These are phyloP conservation scores for Ictidomys tridecemlineatus DNA, from an alignment of 2,113 vertebrate genomes.

Conservation along the genomic window DNA sequence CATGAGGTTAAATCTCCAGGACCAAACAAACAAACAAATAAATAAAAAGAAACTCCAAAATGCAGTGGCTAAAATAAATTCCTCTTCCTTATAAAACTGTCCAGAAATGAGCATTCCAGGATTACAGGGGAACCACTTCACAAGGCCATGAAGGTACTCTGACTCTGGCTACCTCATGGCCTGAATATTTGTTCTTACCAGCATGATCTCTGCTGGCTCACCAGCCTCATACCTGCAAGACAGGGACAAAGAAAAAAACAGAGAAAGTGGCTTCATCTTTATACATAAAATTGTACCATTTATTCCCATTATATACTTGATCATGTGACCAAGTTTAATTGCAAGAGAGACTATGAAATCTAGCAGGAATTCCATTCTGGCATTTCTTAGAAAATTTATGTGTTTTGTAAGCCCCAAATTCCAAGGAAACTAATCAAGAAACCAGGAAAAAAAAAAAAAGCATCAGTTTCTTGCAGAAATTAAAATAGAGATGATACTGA, in stretches of 20 bases:
- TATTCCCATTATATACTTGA: slow-evolving; percentile 15
- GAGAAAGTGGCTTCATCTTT: neutral
- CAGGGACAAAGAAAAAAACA: neutral
- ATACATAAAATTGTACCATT: slow-evolving; percentile 8
- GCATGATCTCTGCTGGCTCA: neutral
- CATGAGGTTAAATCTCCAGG: too few relatives aligned
- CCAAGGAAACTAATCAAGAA: slow-evolving; percentile 22
- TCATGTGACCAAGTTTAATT: neutral
- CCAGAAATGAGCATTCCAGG: neutral
- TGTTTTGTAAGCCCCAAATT: slow-evolving; percentile 38
- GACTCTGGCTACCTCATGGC: neutral
- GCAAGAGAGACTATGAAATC: neutral
- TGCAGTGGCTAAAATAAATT: neutral
- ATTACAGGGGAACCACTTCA: neutral
- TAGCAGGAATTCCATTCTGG: neutral
- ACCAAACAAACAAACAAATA: too few relatives aligned
- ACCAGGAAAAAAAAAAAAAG: neutral
- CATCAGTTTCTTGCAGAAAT: neutral
- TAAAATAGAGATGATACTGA: neutral
- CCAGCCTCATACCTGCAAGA: neutral
- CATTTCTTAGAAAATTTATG: slow-evolving; percentile 12
- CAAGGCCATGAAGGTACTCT: neutral
- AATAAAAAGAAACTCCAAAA: neutral
- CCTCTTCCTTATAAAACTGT: neutral
- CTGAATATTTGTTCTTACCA: neutral